These are phyloP conservation scores for Sarcophaga subvicina DNA, from an alignment of 2,888 invertebrate genomes.

Conservation along the genomic window DNA sequence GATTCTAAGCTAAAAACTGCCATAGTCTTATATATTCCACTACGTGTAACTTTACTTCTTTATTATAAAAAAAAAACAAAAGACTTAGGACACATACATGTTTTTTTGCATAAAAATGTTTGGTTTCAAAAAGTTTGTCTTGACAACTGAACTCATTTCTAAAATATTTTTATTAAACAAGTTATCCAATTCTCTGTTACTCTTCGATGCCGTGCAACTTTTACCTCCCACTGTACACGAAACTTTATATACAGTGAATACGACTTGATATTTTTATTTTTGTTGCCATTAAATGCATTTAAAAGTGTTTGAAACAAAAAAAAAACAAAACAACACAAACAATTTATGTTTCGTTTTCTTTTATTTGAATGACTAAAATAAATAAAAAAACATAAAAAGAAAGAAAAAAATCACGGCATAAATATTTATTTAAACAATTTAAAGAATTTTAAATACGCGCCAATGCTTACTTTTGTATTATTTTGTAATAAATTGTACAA, in stretches of 20 bases:
- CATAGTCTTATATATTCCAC: too few species aligned
- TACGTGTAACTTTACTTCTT: too few species aligned
- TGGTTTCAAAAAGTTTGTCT: too few species aligned
- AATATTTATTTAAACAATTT: conserved; percentile 29
- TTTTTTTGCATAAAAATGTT: too few species aligned
- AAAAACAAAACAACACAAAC: neutral
- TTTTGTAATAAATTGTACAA: neutral
- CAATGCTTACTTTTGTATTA: neutral
- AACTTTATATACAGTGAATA: neutral
- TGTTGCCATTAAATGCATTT: conserved; percentile 16
- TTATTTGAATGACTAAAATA: neutral
- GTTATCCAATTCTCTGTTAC: neutral
- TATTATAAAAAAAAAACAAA: too few species aligned
- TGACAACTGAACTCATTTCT: too few species aligned
- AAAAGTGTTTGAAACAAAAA: neutral
- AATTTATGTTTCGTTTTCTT: conserved; percentile 7
- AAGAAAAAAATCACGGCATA: neutral
- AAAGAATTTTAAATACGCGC: conserved; percentile 35
- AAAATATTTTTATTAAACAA: too few species aligned
- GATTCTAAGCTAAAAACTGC: too few species aligned
- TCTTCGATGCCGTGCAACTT: neutral
- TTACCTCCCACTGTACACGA: neutral
- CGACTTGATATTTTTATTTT: neutral
- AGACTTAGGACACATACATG: too few species aligned
- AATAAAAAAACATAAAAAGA: neutral